Evolutionary conservation across 2,888 invertebrate species (phyloP).

Genomic region (Nymphalis c-album): DNA sequence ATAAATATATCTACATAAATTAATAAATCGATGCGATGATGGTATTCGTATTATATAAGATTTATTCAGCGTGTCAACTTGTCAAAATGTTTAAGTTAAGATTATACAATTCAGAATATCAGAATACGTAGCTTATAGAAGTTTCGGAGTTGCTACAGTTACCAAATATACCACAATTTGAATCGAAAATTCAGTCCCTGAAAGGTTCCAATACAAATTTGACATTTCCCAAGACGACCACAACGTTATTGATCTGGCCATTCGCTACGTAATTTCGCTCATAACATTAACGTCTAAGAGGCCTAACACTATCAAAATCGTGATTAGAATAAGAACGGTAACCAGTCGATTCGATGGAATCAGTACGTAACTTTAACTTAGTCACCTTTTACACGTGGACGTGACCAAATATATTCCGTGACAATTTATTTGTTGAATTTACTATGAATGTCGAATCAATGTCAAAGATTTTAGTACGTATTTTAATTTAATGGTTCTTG

Average conservation of each 20-base stretch:
- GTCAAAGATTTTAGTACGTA: no score
- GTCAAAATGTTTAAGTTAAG: not conserved
- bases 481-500: no score
- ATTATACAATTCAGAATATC: constrained; percentile 7
- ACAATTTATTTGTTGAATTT: constrained; percentile 4
- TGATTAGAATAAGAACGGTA: constrained; percentile 26
- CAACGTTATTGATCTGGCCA: constrained; percentile 31
- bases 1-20: no score
- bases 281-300: constrained; percentile 18
- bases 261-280: constrained; percentile 16
- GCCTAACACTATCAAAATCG: constrained; percentile 7
- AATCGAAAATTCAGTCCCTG: constrained; percentile 26
- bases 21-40: no score
- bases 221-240: constrained; percentile 25
- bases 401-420: constrained; percentile 34
- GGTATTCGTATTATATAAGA: no score
- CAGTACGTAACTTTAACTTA: constrained; percentile 19
- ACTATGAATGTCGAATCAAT: no score
- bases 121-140: constrained; percentile 2
- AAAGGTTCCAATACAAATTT: constrained; percentile 24
- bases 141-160: constrained; percentile 6
- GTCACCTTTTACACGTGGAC: constrained; percentile 26
- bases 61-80: no score
- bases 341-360: constrained; percentile 20
- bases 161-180: constrained; percentile 13